These are phyloP conservation scores for pig (Sus scrofa) DNA, from an alignment of 2,113 vertebrate genomes.

Conservation along the genomic window T2T-Sscrofa CM000830.6:28625501-28626000, in stretches of 20 bases:
- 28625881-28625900: neutral
- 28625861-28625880: constrained; percentile 13
- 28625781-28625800: neutral
- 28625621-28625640: neutral
- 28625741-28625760: neutral
- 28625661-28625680: constrained; percentile 20
- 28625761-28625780: neutral
- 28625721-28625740: neutral
- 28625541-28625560: neutral
- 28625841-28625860: neutral
- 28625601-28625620: neutral
- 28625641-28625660: neutral
- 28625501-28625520: constrained; percentile 28
- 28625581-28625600: neutral
- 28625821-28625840: neutral
- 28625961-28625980: neutral
- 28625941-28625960: neutral
- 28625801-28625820: neutral
- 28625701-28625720: neutral
- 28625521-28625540: neutral
- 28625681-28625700: neutral
- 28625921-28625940: constrained; percentile 22
- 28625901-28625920: neutral
- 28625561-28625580: constrained; percentile 23
- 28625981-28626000: neutral